Evolutionary conservation across 2,797 vertebrate species (phyloP), one percentile per base, ranked within the genome.

Genomic region (Varecia variegata): DNA sequence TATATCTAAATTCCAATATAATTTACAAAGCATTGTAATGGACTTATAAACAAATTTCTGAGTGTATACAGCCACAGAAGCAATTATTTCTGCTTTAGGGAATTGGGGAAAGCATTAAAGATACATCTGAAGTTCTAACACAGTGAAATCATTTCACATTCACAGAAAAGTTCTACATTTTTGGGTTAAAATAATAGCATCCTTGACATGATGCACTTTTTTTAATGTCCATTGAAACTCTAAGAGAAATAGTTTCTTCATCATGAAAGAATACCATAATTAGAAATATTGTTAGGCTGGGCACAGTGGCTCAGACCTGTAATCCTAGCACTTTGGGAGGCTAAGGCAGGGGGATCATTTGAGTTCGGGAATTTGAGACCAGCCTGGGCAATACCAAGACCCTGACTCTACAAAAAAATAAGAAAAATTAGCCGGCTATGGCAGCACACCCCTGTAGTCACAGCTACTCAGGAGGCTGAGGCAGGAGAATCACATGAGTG

Each of bases 21-120:
- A 95, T 12, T 90, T 73, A 45, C 11, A 84, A 96, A 80, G 32
- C 88, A 52, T 58, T 60, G 4, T 73, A 71, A 89, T 13, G 30
- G 27, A 67, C 40, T 32, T 77, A 27, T 4, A 96, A 76, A 85
- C 74, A 80, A 95, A 92, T 56, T 27, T 50, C 82, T 88, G 65
- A 35, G 27, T 50, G 8, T 10, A 12, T 17, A 2, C 20, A 73
- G n/a, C 30, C 52, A 68, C 23, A 70, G 62, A 86, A 92, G 70
- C 27, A 80, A 83, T 92, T 95, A 84, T 67, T 86, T 62, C 62
- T 84, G 10, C 40, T 12, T 62, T 74, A 21, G n/a, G 0, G 45
- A 81, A 23, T 32, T 68, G 17, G 20, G 50, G 5, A 74, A 95
- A 45, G 35, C n/a, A 27, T 54, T 68, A 13, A 2, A 77, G n/a